Conservation (phyloP, 2,797 vertebrate genomes). For the Sebastes iracundus region DNA sequence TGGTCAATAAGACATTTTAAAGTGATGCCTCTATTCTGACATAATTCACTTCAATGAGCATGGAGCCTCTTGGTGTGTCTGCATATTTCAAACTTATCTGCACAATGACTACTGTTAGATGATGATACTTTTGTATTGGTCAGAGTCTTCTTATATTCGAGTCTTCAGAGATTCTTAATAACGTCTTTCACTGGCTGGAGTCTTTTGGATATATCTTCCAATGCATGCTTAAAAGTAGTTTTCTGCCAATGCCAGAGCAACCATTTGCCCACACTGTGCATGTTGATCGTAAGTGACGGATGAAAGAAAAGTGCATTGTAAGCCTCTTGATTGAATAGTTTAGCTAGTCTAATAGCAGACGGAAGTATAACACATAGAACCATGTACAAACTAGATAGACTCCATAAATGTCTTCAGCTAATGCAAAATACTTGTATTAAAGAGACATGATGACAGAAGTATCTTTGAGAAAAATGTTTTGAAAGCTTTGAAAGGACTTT, state of each 20-base stretch:
- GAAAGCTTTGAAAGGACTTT: constrained; percentile 4
- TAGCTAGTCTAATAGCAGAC: background rate
- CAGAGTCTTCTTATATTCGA: constrained; percentile 7
- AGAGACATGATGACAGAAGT: background rate
- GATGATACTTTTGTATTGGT: constrained; percentile 81
- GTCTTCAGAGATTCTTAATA: background rate
- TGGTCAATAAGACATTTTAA: constrained; percentile 17
- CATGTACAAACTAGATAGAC: background rate
- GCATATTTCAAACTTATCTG: constrained; percentile 60
- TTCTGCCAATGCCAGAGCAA: constrained; percentile 1
- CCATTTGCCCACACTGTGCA: background rate
- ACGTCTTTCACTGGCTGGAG: background rate
- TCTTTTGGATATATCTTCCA: background rate
- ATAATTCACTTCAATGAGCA: background rate
- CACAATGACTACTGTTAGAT: constrained; percentile 82
- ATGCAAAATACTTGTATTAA: constrained; percentile 18
- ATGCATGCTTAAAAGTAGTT: background rate
- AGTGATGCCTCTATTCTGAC: background rate
- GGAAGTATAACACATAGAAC: background rate
- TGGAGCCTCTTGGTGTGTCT: constrained; percentile 1
- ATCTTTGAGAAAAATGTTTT: background rate
- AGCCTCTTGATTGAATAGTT: background rate
- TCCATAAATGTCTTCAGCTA: constrained; percentile 2
- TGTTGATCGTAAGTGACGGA: background rate
- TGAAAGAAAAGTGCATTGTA: background rate